phyloP scores from a whole-genome alignment of 1,140 invertebrate genomes.

The Propsilocerus akamusi region DNA sequence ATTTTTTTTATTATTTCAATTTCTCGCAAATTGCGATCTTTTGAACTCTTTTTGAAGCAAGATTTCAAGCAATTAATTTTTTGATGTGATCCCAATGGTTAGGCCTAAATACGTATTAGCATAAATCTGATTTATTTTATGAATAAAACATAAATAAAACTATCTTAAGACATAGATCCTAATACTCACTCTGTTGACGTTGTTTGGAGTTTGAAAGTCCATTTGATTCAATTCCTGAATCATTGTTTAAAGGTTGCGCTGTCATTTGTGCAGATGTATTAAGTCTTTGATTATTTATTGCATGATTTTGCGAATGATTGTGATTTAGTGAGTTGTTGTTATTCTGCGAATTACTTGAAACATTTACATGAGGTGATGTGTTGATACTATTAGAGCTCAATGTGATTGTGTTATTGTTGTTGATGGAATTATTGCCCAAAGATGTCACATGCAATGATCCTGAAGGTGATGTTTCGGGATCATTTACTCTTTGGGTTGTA shows the following conservation, averaged over 20 bases:
- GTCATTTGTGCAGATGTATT: background rate
- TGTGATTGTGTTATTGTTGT: background rate
- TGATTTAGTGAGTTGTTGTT: no score
- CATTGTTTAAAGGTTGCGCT: background rate
- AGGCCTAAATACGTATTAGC: no score
- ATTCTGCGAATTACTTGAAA: no score
- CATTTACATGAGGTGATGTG: background rate
- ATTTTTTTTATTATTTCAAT: no score
- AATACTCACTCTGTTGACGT: background rate
- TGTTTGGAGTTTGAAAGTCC: background rate
- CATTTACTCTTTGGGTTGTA: constrained; percentile 18
- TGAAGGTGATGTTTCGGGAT: constrained; percentile 9
- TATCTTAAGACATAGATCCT: no score
- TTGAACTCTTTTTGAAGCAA: no score
- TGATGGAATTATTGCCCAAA: background rate
- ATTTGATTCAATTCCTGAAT: constrained; percentile 1
- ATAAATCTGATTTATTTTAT: no score
- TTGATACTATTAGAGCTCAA: background rate
- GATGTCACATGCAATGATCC: background rate
- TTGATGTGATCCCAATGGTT: no score
- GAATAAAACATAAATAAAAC: no score
- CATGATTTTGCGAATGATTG: constrained; percentile 1
- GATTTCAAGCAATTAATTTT: no score
- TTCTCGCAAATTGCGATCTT: constrained; percentile 1
- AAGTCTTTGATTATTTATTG: background rate